Evolutionary conservation across 2,888 invertebrate genomes (phyloP).

Genomic region (Cantharis rufa): DNA sequence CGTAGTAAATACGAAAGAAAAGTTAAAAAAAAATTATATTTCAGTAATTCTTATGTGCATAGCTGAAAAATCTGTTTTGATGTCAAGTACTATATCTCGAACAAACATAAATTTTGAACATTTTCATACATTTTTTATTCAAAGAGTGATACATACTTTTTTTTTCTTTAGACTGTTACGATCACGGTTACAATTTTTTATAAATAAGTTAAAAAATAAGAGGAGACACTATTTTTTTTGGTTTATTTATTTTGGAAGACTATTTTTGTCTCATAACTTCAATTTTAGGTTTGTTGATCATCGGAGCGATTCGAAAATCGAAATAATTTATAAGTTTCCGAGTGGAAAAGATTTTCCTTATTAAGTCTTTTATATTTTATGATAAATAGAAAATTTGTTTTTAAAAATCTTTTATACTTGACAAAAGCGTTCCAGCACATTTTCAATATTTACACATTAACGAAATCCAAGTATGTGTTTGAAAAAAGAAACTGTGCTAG

Average conservation of each 20-base stretch:
- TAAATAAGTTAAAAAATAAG: background rate
- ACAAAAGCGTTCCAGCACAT: background rate
- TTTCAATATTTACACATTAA: background rate
- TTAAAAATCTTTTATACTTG: background rate
- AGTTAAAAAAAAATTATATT: background rate
- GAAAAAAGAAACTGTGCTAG: background rate
- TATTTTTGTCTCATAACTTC: conserved; percentile 14
- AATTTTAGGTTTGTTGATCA: conserved; percentile 17
- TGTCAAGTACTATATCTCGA: background rate
- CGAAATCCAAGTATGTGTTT: background rate
- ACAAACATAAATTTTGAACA: background rate
- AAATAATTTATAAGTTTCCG: conserved; percentile 15
- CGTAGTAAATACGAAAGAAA: background rate
- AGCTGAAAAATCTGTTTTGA: background rate
- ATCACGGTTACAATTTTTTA: background rate
- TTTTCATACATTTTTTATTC: background rate
- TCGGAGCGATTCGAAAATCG: conserved; percentile 5
- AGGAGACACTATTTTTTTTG: background rate
- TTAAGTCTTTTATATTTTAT: background rate
- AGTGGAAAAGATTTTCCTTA: background rate
- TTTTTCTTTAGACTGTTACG: background rate
- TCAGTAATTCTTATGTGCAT: background rate
- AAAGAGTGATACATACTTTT: background rate
- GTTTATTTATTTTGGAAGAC: background rate
- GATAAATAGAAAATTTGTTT: background rate